Percentiles rank a stretch among this genome's conserved stretches.
phyloP scores from a whole-genome alignment of 2,113 vertebrate genomes.

The Strix uralensis region DNA sequence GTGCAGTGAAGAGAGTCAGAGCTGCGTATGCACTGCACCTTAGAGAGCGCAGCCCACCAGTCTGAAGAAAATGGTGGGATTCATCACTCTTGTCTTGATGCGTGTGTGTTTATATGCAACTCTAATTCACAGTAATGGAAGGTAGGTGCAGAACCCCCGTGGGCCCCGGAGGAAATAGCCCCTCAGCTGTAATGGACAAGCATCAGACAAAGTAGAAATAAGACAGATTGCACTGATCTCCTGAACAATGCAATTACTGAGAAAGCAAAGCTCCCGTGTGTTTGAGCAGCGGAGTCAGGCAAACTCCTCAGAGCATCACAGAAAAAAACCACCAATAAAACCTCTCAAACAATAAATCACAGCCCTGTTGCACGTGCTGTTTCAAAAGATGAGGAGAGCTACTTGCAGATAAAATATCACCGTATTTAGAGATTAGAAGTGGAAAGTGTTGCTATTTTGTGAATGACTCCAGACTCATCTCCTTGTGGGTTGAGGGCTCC shows the following conservation, averaged over 20 bases:
- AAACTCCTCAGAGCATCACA: background rate
- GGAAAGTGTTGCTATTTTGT: background rate
- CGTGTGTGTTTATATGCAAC: background rate
- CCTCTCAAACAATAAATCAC: slow-evolving; percentile 4
- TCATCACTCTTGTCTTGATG: background rate
- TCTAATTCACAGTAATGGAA: background rate
- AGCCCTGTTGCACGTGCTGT: background rate
- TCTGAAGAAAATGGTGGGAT: background rate
- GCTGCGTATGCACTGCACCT: background rate
- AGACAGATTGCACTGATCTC: slow-evolving; percentile 3
- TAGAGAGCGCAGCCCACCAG: background rate
- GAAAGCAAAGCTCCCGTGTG: background rate
- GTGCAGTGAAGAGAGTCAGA: background rate
- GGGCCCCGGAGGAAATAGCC: background rate
- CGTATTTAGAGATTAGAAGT: background rate
- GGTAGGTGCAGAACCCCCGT: background rate
- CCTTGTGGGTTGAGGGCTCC: background rate
- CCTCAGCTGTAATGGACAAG: background rate
- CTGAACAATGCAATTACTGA: slow-evolving; percentile 31
- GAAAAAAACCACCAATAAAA: background rate
- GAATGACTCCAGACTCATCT: background rate
- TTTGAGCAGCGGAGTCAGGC: background rate
- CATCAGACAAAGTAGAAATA: background rate
- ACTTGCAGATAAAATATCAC: background rate
- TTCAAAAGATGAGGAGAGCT: background rate